Percentiles rank a stretch among this genome's conserved stretches.
phyloP scores from a whole-genome alignment of 92 coral and sea anemone species.

The Palythoa heliodiscus region DNA sequence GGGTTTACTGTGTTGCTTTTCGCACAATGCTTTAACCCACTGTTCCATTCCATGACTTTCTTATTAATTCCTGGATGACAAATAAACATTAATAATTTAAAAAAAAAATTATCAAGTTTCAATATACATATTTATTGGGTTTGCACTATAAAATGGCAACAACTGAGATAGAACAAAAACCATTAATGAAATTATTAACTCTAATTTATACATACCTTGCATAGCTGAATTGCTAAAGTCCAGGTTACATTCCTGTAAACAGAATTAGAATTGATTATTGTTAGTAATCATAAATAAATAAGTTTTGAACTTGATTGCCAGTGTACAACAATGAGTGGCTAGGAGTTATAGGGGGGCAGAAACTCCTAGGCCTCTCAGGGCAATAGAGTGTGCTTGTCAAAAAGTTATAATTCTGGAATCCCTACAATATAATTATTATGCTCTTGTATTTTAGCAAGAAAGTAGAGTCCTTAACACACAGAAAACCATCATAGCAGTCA shows the following conservation, averaged over 20 bases:
- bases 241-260: constrained; percentile 12
- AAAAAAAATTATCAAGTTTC: background rate
- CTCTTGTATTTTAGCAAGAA: too few species aligned
- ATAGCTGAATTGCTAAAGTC: constrained; percentile 11
- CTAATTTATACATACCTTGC: constrained; percentile 23
- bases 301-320: too few species aligned
- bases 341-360: too few species aligned
- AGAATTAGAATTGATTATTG: background rate
- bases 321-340: too few species aligned
- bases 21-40: constrained; percentile 1
- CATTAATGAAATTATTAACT: background rate
- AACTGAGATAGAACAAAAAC: background rate
- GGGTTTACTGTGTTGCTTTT: background rate
- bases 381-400: too few species aligned
- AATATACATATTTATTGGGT: background rate
- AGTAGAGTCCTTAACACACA: too few species aligned
- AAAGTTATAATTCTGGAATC: too few species aligned
- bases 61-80: constrained; percentile 10
- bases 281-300: too few species aligned
- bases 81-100: background rate
- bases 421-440: too few species aligned
- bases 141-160: background rate
- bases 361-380: too few species aligned
- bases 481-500: too few species aligned
- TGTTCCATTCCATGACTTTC: constrained; percentile 44